Conservation (phyloP, 2,888 invertebrate species). For the Cantharis rustica region DNA sequence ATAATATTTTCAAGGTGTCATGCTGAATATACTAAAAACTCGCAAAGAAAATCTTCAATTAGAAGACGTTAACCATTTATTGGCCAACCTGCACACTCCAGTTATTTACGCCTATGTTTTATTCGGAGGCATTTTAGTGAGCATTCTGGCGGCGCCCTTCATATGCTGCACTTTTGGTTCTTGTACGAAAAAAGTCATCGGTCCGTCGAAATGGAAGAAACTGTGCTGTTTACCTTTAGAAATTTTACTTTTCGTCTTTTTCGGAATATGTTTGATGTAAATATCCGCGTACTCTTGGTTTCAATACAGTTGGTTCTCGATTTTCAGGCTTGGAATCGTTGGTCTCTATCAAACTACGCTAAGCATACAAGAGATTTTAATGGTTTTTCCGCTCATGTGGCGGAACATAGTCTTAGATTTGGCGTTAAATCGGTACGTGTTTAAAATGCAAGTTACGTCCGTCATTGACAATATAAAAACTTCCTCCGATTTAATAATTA, state of each 20-base stretch:
- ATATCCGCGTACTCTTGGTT: neutral
- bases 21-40: neutral
- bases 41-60: neutral
- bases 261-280: neutral
- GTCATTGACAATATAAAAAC: neutral
- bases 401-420: neutral
- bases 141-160: conserved; percentile 6
- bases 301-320: neutral
- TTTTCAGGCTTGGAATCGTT: neutral
- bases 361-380: neutral
- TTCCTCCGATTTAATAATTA: neutral
- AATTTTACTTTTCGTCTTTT: conserved; percentile 1
- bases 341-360: conserved; percentile 3
- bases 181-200: neutral
- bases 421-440: neutral
- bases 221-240: conserved; percentile 3
- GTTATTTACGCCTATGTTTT: conserved; percentile 21
- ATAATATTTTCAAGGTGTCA: conserved; percentile 18
- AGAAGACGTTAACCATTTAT: conserved; percentile 15
- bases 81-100: conserved; percentile 24
- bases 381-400: conserved; percentile 2
- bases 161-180: neutral
- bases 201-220: neutral
- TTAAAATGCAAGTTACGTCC: conserved; percentile 1
- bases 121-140: neutral